Evolutionary conservation across 2,888 invertebrate species (phyloP), one percentile per base, ranked within the genome.

Genomic region (Morpho deidamia): DNA sequence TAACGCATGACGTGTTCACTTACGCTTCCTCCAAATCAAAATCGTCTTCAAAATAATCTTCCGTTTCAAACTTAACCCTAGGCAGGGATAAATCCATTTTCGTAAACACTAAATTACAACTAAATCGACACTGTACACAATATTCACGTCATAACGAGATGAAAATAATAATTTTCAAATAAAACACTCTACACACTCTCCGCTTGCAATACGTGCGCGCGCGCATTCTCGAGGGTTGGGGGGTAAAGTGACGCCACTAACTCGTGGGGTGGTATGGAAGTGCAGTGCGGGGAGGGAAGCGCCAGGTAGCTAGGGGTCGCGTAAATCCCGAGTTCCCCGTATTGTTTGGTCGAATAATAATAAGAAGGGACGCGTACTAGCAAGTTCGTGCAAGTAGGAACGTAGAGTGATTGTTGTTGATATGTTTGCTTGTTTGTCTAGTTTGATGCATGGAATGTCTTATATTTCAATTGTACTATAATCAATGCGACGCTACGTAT

Each of bases 41-140:
- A 12, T 77, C 79, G n/a, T 72, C 77, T 44, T 81, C 78, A 53
- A 64, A 68, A 42, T 66, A 65, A 43, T 80, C 78, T 5, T 78
- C 76, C 38, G 66, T 67, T 61, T 83, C 83, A 62, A 69, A 82
- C 63, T 83, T 84, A 53, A 83, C 60, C 61, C 81, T 81, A 60
- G 78, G 78, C 64, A 86, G 65, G 11, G 86, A 81, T 32, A 87
- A 74, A 86, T 87, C 87, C 87, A 87, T 87, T 60, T 66, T 72
- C 41, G 44, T 54, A 69, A 67, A 69, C 64, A 59, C 66, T 69
- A 62, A 60, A 59, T 55, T 58, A 58, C 61, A 65, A 48, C 59
- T 61, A 61, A 55, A 55, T 63, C 67, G 65, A 65, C 44, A 59
- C 56, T 53, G 46, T 10, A 52, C 56, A 55, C 53, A 39, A 33